Base-by-base conservation (phyloP, 2,113 vertebrate species). In the Macquaria australasica region DNA sequence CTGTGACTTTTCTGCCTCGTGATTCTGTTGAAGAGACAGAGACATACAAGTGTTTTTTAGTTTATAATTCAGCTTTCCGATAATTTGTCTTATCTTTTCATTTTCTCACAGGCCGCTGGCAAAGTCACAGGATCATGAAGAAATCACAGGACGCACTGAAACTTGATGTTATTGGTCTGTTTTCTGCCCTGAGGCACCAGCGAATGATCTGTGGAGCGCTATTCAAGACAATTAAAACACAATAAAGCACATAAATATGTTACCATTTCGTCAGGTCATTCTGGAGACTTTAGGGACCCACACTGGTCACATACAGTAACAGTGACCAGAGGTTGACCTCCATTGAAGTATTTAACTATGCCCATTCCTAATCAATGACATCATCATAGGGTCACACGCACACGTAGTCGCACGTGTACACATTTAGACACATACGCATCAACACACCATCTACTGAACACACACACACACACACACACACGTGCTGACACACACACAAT, bases 321-420 rank as follows among this genome's bases (percentile, higher is more conserved):
- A 87, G 69, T 85, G 68, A 82, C 69, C 79, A 78, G 25, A 85
- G 62, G 55, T 0, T 83, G 80, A 85, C 73, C 86, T 70, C 58
- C 60, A 63, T 55, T 67, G 9, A 50, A 69, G 39, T 55, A 71
- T 79, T 89, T 69, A 81, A 73, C 84, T 59, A n/a, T 60, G 15
- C 62, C 3, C 73, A 80, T 80, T 85, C 79, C 82, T 86, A 14
- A 85, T 88, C 63, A 28, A 82, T 90, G 87, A 89, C 86, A 82
- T 89, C 84, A 86, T 84, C 48, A 72, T 34, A 41, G 39, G 21
- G 60, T 28, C 55, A 34, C 64, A 50, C 15, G 45, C 11, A 53
- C 64, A 73, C 21, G 50, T 11, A 72, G 53, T 59, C 68, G 81
- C 41, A 51, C 56, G 9, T 34, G 70, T 15, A 12, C 31, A 80